Conservation (phyloP, 2,888 invertebrate genomes). For the Cephus pygmeus region DNA sequence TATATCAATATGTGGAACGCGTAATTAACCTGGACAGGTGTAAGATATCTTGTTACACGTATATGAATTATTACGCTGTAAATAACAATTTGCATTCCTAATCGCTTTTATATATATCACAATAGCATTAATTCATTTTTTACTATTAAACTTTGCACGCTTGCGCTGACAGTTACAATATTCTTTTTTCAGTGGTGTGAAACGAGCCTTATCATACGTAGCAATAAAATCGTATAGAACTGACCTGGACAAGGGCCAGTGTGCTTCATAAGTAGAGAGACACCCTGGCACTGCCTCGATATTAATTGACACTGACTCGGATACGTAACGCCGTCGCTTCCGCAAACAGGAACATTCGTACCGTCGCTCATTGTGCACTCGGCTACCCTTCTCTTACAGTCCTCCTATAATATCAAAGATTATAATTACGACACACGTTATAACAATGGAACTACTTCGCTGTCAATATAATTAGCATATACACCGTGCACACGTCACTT, state of each 20-base stretch:
- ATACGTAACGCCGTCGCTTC: constrained; percentile 86
- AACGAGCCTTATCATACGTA: background rate
- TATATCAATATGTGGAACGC: background rate
- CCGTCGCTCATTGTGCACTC: constrained; percentile 53
- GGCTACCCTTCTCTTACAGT: constrained; percentile 59
- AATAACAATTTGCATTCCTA: background rate
- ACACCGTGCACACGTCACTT: background rate
- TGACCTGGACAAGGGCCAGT: constrained; percentile 81
- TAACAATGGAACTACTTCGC: background rate
- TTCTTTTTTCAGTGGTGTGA: background rate
- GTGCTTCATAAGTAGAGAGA: constrained; percentile 77
- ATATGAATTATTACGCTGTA: background rate
- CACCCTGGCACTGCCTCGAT: constrained; percentile 81
- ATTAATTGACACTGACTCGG: constrained; percentile 82
- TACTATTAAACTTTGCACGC: background rate
- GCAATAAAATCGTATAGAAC: constrained; percentile 29
- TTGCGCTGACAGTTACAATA: background rate
- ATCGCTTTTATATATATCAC: background rate
- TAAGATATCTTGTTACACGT: background rate
- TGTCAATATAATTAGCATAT: background rate
- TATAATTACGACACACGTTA: background rate
- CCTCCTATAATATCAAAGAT: constrained; percentile 49
- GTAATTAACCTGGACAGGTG: background rate
- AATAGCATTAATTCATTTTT: background rate
- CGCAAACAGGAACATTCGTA: constrained; percentile 73